Base-by-base conservation (phyloP, 1,140 invertebrate species). In the Cherax destructor region DNA sequence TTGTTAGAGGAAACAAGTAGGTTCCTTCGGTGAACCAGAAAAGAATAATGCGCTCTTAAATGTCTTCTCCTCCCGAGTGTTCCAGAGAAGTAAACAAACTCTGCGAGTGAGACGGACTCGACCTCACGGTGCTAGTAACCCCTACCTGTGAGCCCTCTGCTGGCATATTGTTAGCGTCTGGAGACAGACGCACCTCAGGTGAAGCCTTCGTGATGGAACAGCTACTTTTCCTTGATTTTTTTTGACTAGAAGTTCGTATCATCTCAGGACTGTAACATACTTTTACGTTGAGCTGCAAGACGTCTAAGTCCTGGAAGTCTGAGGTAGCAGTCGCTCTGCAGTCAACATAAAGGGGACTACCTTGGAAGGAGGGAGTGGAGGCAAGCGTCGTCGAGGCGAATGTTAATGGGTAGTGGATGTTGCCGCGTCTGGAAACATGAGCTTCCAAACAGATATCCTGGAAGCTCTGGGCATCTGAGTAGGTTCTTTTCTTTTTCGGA, bases 381-480 rank as follows among this genome's bases (percentile, higher is more conserved):
- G 69, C 21, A 74, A 24, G 11, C 24, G 69, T 74, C 21, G 69
- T 74, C 11, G 24, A 30, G 5, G 69, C 9, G 30, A 10, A 74
- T 74, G n/a, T 30, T 74, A 21, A 5, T 21, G 69, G 69, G 21
- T 11, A 30, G 21, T 30, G n/a, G 11, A 74, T 30, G 69, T 74
- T 74, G 24, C 69, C 24, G 9, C 21, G n/a, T 30, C 69, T 30
- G 24, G 69, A 74, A 5, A 74, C 69, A 1, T 74, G 69, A 21
- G 69, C 69, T 74, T 74, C 69, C 69, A 74, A 6, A 7, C 69
- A 74, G 30, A 74, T 74, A 74, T 74, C 69, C 24, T 74, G 69
- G 69, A 74, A 74, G 24, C 69, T 21, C 24, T 74, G 69, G 69
- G n/a, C 6, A 30, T 74, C 69, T 30, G n/a, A 30, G 6, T 21